phyloP scores from a whole-genome alignment of 2,113 vertebrate genomes.

The Acanthochromis polyacanthus region DNA sequence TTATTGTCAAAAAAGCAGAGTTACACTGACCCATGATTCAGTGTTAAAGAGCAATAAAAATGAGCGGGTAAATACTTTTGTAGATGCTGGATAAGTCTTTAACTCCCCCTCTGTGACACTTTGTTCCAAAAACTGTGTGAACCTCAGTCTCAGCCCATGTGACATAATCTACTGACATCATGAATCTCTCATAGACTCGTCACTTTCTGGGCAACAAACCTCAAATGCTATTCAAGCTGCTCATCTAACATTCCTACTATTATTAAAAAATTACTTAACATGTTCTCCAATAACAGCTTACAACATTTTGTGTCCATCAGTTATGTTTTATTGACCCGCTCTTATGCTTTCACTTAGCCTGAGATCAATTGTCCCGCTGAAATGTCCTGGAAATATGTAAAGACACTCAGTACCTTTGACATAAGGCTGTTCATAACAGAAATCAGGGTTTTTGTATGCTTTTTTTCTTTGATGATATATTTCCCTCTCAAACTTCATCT shows the following conservation, averaged over 20 bases:
- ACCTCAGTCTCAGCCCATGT: conserved; percentile 9
- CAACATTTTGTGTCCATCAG: conserved; percentile 7
- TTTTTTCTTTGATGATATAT: neutral
- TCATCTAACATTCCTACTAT: neutral
- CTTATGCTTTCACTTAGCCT: neutral
- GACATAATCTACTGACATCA: neutral
- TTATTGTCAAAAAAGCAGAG: too few species aligned
- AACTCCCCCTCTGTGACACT: neutral
- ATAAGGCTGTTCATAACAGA: neutral
- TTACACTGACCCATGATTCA: too few species aligned
- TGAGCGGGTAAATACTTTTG: too few species aligned
- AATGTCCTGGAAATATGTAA: conserved; percentile 8
- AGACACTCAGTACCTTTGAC: neutral
- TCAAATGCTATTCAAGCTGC: neutral
- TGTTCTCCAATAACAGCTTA: neutral
- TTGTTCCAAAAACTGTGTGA: conserved; percentile 1
- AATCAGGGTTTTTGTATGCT: neutral
- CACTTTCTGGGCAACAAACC: conserved; percentile 40
- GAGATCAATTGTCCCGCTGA: neutral
- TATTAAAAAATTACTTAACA: neutral
- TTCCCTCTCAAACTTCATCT: neutral
- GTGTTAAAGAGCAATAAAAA: too few species aligned
- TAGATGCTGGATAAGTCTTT: neutral
- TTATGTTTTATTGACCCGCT: neutral
- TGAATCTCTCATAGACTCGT: conserved; percentile 24